phyloP scores from a whole-genome alignment of 2,888 invertebrate genomes.

The Marronus borbonicus region DNA sequence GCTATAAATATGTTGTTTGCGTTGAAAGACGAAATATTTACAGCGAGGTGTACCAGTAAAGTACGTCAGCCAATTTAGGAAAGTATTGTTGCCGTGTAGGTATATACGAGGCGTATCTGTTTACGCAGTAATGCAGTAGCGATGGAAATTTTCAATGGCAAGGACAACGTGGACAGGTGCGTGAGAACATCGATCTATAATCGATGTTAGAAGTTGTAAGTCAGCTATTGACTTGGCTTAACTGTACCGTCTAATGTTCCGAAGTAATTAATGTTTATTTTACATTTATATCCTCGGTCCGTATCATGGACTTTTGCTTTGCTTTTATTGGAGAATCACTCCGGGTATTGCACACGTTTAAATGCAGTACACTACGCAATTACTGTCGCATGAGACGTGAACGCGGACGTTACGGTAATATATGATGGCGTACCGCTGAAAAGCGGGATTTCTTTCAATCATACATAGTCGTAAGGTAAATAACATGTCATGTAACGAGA shows the following conservation, averaged over 20 bases:
- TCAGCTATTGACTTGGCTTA: conserved; percentile 57
- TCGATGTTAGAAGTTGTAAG: conserved; percentile 56
- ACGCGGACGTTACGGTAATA: conserved; percentile 31
- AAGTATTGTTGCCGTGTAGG: conserved; percentile 23
- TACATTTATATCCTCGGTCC: conserved; percentile 58
- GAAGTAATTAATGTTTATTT: conserved; percentile 58
- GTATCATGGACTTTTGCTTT: conserved; percentile 43
- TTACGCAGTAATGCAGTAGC: conserved; percentile 49
- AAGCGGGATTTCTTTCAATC: conserved; percentile 28
- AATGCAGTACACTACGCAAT: conserved; percentile 28
- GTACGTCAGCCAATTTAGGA: conserved; percentile 36
- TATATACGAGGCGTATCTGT: conserved; percentile 22
- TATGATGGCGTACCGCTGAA: conserved; percentile 19
- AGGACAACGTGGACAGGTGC: conserved; percentile 57
- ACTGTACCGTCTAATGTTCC: conserved; percentile 57
- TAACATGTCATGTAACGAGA: not conserved
- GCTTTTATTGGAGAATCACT: conserved; percentile 24
- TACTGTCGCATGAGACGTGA: conserved; percentile 37
- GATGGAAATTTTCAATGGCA: conserved; percentile 54
- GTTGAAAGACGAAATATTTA: conserved; percentile 40
- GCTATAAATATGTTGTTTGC: conserved; percentile 28
- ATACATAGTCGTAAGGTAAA: conserved; percentile 28
- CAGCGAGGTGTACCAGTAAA: conserved; percentile 36
- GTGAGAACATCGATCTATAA: conserved; percentile 58
- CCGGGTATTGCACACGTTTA: conserved; percentile 32